Evolutionary conservation across 30 jellyfish, hydroid and myxozoan genomes (phyloP).

Genomic region (Cassiopea xamachana): DNA sequence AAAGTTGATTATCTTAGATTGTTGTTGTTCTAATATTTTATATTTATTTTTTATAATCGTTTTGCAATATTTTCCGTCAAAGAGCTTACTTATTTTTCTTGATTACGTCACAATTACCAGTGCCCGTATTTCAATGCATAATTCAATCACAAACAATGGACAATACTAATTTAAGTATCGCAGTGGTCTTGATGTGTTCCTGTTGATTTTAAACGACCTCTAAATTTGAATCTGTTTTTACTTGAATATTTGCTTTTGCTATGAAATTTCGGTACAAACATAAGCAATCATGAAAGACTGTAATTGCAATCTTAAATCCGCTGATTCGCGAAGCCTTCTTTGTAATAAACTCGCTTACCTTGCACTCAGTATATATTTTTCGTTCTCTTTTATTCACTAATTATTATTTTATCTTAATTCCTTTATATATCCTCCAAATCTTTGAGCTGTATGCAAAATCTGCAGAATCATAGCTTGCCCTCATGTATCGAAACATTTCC

Average conservation of each 20-base stretch:
- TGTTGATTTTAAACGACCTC: neutral
- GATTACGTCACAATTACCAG: neutral
- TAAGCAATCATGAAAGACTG: neutral
- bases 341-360: neutral
- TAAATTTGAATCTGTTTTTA: neutral
- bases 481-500: constrained; percentile 27
- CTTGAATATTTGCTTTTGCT: neutral
- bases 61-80: neutral
- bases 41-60: neutral
- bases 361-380: neutral
- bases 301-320: neutral
- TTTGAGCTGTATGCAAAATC: constrained; percentile 1
- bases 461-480: constrained; percentile 30
- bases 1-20: neutral
- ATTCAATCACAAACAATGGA: neutral
- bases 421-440: neutral
- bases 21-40: neutral
- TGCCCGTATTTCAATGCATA: neutral
- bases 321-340: neutral
- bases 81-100: neutral
- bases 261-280: neutral
- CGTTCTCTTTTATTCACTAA: neutral
- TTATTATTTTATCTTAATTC: neutral
- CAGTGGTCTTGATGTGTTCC: neutral
- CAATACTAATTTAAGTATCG: neutral